Percentiles rank a stretch among this genome's conserved stretches.
Conservation (phyloP, 2,113 vertebrate genomes). For the Todiramphus chloris region DNA sequence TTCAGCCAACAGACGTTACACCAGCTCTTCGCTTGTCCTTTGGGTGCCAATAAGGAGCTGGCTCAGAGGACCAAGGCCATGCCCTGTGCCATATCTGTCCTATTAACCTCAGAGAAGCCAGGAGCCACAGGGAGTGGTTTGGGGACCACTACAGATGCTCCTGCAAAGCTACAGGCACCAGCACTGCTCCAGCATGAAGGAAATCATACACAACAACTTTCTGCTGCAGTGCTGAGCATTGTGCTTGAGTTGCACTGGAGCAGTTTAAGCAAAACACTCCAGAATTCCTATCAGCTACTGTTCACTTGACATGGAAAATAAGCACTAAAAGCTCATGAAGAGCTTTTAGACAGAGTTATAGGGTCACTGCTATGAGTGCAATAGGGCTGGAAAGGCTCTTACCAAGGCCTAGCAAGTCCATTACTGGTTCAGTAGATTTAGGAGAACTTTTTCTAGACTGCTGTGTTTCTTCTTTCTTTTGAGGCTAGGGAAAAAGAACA, state of each 20-base stretch:
- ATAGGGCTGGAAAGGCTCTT: conserved; percentile 33
- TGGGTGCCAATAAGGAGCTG: not conserved
- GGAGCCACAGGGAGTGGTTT: not conserved
- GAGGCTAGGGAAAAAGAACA: conserved; percentile 63
- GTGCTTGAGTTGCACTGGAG: not conserved
- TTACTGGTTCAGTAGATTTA: conserved; percentile 83
- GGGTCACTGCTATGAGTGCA: not conserved
- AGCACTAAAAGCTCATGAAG: not conserved
- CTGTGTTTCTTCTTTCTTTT: conserved; percentile 84
- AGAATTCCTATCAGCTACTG: not conserved
- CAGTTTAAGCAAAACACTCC: too few relatives aligned
- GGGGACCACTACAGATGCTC: not conserved
- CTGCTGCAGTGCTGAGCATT: not conserved
- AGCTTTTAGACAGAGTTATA: rapidly evolving
- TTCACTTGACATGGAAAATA: rapidly evolving
- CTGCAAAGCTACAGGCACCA: not conserved
- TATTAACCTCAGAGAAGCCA: not conserved
- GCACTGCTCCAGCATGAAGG: not conserved
- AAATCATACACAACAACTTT: rapidly evolving
- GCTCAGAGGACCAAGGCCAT: not conserved
- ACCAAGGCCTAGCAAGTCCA: conserved; percentile 95
- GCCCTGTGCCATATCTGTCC: rapidly evolving
- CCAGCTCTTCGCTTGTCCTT: not conserved
- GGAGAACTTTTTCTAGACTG: conserved; percentile 83
- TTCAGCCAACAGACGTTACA: not conserved